Evolutionary conservation across 1,140 invertebrate genomes (phyloP).

Genomic region (Wasmannia auropunctata): DNA sequence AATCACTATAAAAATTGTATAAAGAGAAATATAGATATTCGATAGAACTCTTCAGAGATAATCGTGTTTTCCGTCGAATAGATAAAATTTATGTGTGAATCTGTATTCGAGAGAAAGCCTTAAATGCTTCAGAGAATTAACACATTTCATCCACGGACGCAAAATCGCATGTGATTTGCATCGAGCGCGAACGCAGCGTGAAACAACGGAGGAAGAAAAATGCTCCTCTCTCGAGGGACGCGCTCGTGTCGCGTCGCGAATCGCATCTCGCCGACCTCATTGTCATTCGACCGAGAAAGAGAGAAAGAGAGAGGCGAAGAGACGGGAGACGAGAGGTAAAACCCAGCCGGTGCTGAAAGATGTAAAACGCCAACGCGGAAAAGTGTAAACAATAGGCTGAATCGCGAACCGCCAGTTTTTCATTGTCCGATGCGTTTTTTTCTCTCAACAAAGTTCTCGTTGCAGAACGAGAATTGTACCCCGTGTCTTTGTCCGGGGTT

Average conservation of each 20-base stretch:
- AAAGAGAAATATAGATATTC: not conserved
- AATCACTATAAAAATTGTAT: not conserved
- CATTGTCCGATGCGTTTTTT: slow-evolving; percentile 43
- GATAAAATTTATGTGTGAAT: not conserved
- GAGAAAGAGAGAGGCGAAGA: slow-evolving; percentile 6
- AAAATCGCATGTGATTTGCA: slow-evolving; percentile 13
- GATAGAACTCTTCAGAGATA: not conserved
- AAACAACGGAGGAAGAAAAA: slow-evolving; percentile 17
- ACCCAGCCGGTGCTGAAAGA: slow-evolving; percentile 2
- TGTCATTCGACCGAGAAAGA: slow-evolving; percentile 34
- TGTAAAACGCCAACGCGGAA: slow-evolving; percentile 43
- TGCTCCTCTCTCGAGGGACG: not conserved
- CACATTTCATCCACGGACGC: not conserved
- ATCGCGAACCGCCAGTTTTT: slow-evolving; percentile 20
- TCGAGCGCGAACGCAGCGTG: not conserved
- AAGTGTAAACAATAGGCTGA: slow-evolving; percentile 63
- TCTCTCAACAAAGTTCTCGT: slow-evolving; percentile 2
- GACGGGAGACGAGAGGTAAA: not conserved
- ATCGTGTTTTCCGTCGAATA: not conserved
- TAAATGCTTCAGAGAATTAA: not conserved
- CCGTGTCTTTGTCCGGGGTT: not conserved
- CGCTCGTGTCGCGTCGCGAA: slow-evolving; percentile 4
- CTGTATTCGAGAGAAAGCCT: not conserved
- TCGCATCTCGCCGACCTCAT: slow-evolving; percentile 55
- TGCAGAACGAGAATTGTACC: not conserved